Percentiles rank a stretch among this genome's conserved stretches.
phyloP scores from a whole-genome alignment of 92 coral and sea anemone genomes.

The Galaxea fascicularis region DNA sequence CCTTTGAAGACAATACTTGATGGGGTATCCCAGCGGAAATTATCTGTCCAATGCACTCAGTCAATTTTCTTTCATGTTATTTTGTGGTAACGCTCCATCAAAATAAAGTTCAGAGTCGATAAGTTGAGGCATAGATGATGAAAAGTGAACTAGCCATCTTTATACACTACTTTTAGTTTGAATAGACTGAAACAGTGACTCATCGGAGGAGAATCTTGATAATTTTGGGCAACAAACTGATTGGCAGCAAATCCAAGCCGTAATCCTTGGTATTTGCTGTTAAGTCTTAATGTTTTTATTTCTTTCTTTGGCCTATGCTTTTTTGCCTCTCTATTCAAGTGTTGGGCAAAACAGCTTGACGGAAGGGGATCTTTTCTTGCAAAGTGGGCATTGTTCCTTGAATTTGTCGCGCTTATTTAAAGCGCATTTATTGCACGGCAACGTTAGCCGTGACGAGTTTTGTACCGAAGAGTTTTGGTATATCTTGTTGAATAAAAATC shows the following conservation, averaged over 20 bases:
- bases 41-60: not conserved
- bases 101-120: not conserved
- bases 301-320: not conserved
- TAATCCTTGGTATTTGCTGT: too few species aligned
- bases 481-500: too few species aligned
- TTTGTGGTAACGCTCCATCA: not conserved
- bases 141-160: not conserved
- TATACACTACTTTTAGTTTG: not conserved
- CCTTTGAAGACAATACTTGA: constrained; percentile 3
- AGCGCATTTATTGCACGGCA: too few species aligned
- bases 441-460: too few species aligned
- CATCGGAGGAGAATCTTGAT: too few species aligned
- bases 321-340: not conserved
- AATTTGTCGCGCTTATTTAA: too few species aligned
- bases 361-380: too few species aligned
- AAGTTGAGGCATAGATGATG: not conserved
- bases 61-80: not conserved
- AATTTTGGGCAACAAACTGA: not conserved
- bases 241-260: not conserved
- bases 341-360: not conserved
- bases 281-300: too few species aligned
- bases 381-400: too few species aligned
- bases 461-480: too few species aligned
- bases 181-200: not conserved
- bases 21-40: constrained; percentile 6